A percentile compares a stretch with the other conserved stretches of the same genome.
Evolutionary conservation across 2,113 vertebrate species (phyloP).

Genomic region (Mesitornis unicolor): DNA sequence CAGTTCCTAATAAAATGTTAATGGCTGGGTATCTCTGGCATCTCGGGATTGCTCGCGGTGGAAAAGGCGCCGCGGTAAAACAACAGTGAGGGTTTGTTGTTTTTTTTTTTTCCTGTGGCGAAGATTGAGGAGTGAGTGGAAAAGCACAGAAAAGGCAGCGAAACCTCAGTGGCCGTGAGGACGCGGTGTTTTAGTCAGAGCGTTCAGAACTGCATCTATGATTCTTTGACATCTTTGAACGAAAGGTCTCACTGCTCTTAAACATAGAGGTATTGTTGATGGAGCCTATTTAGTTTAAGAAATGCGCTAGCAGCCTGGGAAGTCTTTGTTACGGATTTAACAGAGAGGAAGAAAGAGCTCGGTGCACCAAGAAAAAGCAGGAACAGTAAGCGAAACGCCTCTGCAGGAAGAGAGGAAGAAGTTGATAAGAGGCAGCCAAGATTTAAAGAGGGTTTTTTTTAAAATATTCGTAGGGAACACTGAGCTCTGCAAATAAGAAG

Average conservation of each 20-base stretch:
- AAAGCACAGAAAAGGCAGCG: not conserved
- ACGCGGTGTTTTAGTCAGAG: not conserved
- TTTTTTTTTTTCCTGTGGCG: not conserved
- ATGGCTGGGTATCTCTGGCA: not conserved
- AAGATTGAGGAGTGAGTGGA: not conserved
- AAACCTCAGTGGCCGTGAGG: not conserved
- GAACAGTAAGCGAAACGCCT: not conserved
- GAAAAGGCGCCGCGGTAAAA: not conserved
- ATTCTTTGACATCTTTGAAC: not conserved
- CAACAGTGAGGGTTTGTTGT: not conserved
- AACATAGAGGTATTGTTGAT: not conserved
- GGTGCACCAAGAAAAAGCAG: not conserved
- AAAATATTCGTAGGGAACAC: not conserved
- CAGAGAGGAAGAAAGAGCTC: not conserved
- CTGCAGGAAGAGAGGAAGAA: not conserved
- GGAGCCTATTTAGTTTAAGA: not conserved
- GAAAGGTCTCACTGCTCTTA: not conserved
- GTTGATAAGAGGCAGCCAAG: not conserved
- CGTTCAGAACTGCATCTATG: not conserved
- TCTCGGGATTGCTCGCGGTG: not conserved
- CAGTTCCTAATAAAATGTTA: conserved; percentile 23
- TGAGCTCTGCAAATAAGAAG: not conserved
- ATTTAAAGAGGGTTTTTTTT: not conserved
- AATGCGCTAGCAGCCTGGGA: not conserved
- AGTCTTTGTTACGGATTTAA: not conserved